phyloP scores from a whole-genome alignment of 2,888 invertebrate species.

The Dendrolimus pini region DNA sequence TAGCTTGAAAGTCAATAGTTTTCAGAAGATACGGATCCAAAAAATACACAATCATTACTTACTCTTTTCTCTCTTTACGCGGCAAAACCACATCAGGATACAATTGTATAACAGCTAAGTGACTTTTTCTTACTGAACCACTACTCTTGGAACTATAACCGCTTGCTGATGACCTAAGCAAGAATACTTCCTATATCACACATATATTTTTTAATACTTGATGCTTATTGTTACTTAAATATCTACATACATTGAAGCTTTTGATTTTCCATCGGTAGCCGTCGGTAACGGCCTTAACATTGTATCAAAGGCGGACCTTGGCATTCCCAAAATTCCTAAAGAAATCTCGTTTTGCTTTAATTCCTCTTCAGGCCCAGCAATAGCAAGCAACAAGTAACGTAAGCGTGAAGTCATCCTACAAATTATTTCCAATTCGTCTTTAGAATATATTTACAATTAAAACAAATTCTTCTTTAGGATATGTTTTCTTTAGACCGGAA shows the following conservation, averaged over 20 bases:
- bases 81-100: slow-evolving; percentile 48
- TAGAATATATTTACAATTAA: too few species aligned
- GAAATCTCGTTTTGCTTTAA: slow-evolving; percentile 56
- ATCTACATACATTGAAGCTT: slow-evolving; percentile 34
- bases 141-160: slow-evolving; percentile 27
- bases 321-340: slow-evolving; percentile 78
- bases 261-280: slow-evolving; percentile 35
- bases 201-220: background rate
- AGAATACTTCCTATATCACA: background rate
- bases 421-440: background rate
- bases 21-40: too few species aligned
- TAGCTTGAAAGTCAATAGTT: too few species aligned
- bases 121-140: slow-evolving; percentile 35
- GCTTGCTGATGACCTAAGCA: slow-evolving; percentile 30
- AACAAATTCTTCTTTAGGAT: too few species aligned
- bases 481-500: too few species aligned
- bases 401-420: slow-evolving; percentile 50
- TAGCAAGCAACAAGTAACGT: slow-evolving; percentile 67
- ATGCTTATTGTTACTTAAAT: background rate
- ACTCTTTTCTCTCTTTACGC: slow-evolving; percentile 29
- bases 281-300: slow-evolving; percentile 60
- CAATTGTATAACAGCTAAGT: slow-evolving; percentile 20
- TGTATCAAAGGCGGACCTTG: slow-evolving; percentile 72
- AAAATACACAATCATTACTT: slow-evolving; percentile 14
- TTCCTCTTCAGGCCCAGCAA: slow-evolving; percentile 74